Evolutionary conservation across 2,888 invertebrate genomes (phyloP).

Genomic region (Tanypteryx hageni): DNA sequence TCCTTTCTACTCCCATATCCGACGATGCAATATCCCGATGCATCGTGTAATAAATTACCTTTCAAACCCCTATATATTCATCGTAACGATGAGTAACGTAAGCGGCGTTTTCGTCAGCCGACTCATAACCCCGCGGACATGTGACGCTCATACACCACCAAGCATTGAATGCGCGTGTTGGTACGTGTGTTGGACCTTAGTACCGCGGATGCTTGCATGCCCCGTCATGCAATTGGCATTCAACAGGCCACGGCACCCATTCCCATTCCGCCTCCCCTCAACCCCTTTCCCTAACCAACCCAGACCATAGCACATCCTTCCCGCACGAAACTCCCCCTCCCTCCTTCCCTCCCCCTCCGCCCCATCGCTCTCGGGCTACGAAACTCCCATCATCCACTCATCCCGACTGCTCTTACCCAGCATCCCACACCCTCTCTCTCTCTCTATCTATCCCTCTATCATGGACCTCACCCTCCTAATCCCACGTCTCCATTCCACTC

Average conservation of each 20-base stretch:
- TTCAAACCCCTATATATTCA: conserved; percentile 6
- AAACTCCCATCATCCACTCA: conserved; percentile 63
- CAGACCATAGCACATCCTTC: no score
- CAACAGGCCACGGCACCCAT: conserved; percentile 47
- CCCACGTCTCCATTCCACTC: conserved; percentile 1
- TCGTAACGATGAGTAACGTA: conserved; percentile 39
- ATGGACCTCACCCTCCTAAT: not conserved
- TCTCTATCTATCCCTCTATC: not conserved
- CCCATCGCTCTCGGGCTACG: conserved; percentile 26
- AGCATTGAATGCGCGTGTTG: conserved; percentile 43
- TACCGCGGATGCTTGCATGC: conserved; percentile 51
- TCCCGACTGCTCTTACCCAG: not conserved
- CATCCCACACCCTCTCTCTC: not conserved
- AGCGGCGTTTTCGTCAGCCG: conserved; percentile 20
- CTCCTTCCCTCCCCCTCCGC: not conserved
- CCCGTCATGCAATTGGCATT: conserved; percentile 63
- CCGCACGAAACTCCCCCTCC: not conserved
- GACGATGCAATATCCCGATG: not conserved
- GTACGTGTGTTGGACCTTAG: conserved; percentile 58
- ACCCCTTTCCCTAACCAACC: not conserved
- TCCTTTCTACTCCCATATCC: not conserved
- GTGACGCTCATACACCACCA: conserved; percentile 26
- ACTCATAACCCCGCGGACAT: conserved; percentile 53
- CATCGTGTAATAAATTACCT: conserved; percentile 4
- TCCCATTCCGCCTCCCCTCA: not conserved